These are phyloP conservation scores for Acronicta leporina DNA, from an alignment of 2,888 invertebrate genomes.

Conservation along the genomic window DNA sequence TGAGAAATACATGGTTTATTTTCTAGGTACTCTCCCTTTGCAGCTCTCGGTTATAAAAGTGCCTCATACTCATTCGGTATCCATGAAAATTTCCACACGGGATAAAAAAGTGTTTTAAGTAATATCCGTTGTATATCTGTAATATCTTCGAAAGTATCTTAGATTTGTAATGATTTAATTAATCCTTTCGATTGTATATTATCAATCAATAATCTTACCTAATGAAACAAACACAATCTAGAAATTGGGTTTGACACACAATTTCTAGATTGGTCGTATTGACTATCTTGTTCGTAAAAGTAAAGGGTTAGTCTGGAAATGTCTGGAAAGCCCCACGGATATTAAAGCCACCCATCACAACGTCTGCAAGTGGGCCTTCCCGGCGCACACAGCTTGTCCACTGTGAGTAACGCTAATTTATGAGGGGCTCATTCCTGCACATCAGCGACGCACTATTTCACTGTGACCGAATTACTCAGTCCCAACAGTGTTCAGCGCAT, in stretches of 20 bases:
- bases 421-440: slow-evolving; percentile 45
- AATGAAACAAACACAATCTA: slow-evolving; percentile 22
- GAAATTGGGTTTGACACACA: slow-evolving; percentile 21
- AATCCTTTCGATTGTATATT: slow-evolving; percentile 1
- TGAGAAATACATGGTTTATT: too few relatives aligned
- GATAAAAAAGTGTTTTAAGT: too few relatives aligned
- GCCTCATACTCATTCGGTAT: too few relatives aligned
- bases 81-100: too few relatives aligned
- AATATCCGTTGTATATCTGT: too few relatives aligned
- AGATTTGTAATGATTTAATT: slow-evolving; percentile 15
- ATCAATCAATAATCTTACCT: slow-evolving; percentile 30
- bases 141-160: too few relatives aligned
- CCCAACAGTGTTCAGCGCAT: slow-evolving; percentile 72
- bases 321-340: slow-evolving; percentile 2
- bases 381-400: slow-evolving; percentile 17
- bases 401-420: slow-evolving; percentile 36
- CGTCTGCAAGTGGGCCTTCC: slow-evolving; percentile 15
- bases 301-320: slow-evolving; percentile 6
- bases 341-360: slow-evolving; percentile 17
- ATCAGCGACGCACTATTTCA: slow-evolving; percentile 55
- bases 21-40: too few relatives aligned
- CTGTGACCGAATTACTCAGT: slow-evolving; percentile 65
- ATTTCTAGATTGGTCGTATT: slow-evolving; percentile 30
- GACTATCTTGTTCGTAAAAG: slow-evolving; percentile 20
- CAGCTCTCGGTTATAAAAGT: too few relatives aligned